Evolutionary conservation across 1,140 invertebrate genomes (phyloP), one percentile per base, ranked within the genome.

Genomic region (Eulimnadia texana): DNA sequence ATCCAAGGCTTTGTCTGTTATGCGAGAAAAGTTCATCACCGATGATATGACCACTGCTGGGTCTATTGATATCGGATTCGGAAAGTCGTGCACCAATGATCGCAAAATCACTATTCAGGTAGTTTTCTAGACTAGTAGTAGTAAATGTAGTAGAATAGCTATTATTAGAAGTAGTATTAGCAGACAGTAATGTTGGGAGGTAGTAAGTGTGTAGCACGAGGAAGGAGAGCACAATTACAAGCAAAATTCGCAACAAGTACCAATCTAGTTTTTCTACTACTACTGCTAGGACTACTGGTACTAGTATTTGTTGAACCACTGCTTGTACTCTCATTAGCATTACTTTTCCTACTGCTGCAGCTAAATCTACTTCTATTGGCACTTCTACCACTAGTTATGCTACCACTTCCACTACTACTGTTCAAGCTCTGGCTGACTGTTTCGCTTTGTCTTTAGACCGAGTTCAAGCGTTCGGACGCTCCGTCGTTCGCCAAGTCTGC

Each of bases 31-130:
- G n/a, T 54, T 61, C 29, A 19, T 61, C 13, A 50, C 27, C 9
- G 60, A 52, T 11, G 60, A 61, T 22, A 42, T 61, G 6, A 28
- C 51, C 3, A 50, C 49, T 19, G 33, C 51, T 6, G 49, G 50
- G 1, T 33, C 51, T 29, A 28, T 61, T 24, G 53, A 61, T 25
- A 61, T 61, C 53, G 60, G 60, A 29, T 61, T 61, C 51, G 60
- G 53, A 50, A 54, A 54, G 20, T 54, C 51, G 23, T 61, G 60
- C 60, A 47, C 51, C 24, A 22, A 16, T 11, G 53, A 54, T 22
- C 60, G 50, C n/a, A 61, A 55, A 11, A 61, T 61, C 53, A 23
- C 51, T 51, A 33, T 61, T 16, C 52, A 54, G 49, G 60, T 61
- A 61, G 28, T 25, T 51, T 3, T n/a, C 3, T 19, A 54, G 56